phyloP scores from a whole-genome alignment of 1,140 invertebrate species.

The Ostrea denselamellosa region DNA sequence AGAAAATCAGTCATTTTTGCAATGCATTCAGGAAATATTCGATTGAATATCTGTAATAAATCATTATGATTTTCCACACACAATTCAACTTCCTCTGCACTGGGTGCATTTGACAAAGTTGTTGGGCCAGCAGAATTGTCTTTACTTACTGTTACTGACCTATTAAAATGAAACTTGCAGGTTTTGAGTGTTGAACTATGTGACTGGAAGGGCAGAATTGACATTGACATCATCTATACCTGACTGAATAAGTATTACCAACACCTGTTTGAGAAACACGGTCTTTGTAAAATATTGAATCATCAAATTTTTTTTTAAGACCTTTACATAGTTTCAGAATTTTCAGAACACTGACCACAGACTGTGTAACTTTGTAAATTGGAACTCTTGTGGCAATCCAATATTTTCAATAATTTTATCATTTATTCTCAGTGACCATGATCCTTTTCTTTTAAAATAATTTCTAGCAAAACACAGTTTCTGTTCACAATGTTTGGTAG shows the following conservation, averaged over 20 bases:
- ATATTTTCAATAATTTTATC: not conserved
- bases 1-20: conserved; percentile 43
- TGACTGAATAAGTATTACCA: not conserved
- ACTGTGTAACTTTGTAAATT: not conserved
- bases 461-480: not conserved
- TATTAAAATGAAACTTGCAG: not conserved
- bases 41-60: not conserved
- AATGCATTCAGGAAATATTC: conserved; percentile 38
- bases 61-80: conserved; percentile 17
- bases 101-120: not conserved
- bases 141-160: not conserved
- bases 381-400: not conserved
- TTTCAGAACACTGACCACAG: not conserved
- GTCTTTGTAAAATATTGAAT: conserved; percentile 28
- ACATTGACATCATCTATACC: not conserved
- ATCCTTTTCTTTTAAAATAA: not conserved
- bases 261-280: not conserved
- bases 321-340: not conserved
- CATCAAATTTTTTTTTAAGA: not conserved
- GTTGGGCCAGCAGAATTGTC: not conserved
- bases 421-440: not conserved
- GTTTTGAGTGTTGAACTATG: not conserved
- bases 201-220: not conserved
- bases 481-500: not conserved
- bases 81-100: not conserved